These are phyloP conservation scores for Cydia fagiglandana DNA, from an alignment of 1,140 invertebrate species.

Conservation along the genomic window DNA sequence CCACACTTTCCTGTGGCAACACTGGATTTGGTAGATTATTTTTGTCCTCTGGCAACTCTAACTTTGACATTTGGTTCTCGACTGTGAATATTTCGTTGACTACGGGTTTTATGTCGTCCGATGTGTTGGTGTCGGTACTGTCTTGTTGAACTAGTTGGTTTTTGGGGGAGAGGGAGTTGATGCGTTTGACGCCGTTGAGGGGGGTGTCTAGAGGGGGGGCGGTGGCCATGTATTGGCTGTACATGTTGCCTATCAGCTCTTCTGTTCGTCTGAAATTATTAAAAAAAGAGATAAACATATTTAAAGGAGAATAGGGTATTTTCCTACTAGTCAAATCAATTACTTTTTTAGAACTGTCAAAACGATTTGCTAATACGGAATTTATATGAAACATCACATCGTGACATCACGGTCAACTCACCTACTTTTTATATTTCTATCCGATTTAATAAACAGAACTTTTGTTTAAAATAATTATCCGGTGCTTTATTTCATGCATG, in stretches of 20 bases:
- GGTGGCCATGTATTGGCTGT: constrained; percentile 73
- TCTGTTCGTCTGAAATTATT: constrained; percentile 68
- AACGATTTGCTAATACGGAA: too few relatives aligned
- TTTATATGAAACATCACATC: too few relatives aligned
- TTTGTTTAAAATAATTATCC: too few relatives aligned
- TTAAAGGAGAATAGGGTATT: neutral
- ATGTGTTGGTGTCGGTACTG: constrained; percentile 68
- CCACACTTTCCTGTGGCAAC: constrained; percentile 33
- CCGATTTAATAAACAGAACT: too few relatives aligned
- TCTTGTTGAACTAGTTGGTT: constrained; percentile 55
- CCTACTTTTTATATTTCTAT: too few relatives aligned
- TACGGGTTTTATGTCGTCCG: constrained; percentile 64
- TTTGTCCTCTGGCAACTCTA: constrained; percentile 40
- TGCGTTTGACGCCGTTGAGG: constrained; percentile 54
- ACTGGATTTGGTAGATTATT: constrained; percentile 33
- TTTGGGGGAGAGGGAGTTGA: constrained; percentile 50
- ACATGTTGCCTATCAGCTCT: constrained; percentile 75
- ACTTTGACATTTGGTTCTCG: constrained; percentile 61
- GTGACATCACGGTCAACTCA: too few relatives aligned
- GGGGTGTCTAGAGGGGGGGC: constrained; percentile 62
- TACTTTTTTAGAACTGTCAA: too few relatives aligned
- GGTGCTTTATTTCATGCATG: too few relatives aligned
- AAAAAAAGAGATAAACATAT: constrained; percentile 12
- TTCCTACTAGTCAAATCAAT: too few relatives aligned
- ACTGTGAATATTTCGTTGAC: constrained; percentile 66